These are phyloP conservation scores for Myanophis thanlyinensis DNA, from an alignment of 2,113 vertebrate genomes.

Conservation along the genomic window DNA sequence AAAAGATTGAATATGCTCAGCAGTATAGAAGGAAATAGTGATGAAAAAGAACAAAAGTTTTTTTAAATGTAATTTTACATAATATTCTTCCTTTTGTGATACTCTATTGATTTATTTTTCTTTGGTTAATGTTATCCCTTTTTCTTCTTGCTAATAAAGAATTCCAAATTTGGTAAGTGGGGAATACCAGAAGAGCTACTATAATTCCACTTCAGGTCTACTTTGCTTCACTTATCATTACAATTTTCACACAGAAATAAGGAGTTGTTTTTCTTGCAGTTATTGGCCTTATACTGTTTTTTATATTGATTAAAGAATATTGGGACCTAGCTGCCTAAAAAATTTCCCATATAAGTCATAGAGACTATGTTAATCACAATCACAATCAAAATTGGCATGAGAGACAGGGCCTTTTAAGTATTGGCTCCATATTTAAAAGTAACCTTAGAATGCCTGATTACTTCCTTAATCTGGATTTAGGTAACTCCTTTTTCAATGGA, in stretches of 20 bases:
- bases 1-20: not conserved
- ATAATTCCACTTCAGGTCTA: not conserved
- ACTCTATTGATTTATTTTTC: not conserved
- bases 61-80: not conserved
- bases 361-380: not conserved
- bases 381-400: not conserved
- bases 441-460: not conserved
- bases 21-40: not conserved
- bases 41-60: not conserved
- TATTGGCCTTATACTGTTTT: not conserved
- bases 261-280: not conserved
- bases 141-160: not conserved
- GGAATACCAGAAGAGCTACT: not conserved
- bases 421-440: not conserved
- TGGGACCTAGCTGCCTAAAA: not conserved
- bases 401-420: not conserved
- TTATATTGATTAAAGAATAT: not conserved
- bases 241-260: not conserved
- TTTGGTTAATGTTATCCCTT: not conserved
- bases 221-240: not conserved
- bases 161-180: not conserved
- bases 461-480: not conserved
- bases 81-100: not conserved
- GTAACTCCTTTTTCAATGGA: not conserved
- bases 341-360: not conserved